Evolutionary conservation across 2,888 invertebrate genomes (phyloP), one percentile per base, ranked within the genome.

Genomic region (Athalia rosae): DNA sequence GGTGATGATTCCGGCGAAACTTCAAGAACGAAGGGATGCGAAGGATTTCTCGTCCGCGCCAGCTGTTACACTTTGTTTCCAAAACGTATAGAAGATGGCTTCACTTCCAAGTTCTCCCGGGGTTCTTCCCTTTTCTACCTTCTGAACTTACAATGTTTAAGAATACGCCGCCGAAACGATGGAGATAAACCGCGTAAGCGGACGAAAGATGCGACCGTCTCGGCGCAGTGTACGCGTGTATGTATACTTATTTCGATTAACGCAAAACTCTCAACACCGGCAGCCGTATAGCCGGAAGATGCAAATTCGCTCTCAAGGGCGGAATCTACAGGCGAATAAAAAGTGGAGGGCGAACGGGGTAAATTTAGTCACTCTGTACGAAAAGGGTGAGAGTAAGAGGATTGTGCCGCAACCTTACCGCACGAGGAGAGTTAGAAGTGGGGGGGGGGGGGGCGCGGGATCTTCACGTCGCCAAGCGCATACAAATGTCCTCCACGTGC

Each of bases 21-120:
- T 76, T 41, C 53, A 62, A 78, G 67, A 61, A 59, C 71, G 79
- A 71, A 74, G 69, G 78, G 63, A 64, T 53, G 53, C 66, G 66
- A 77, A 59, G 62, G 62, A 73, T 80, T 76, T 81, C 82, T 74
- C 83, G 83, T 83, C 82, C 80, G 76, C 80, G 77, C 81, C 85
- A 84, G 84, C 84, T 84, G 84, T 84, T 84, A 80, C 84, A 77
- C 61, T 77, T 77, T 77, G 63, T 74, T 74, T 61, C 61, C 61
- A 62, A 74, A 62, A 74, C 74, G 48, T 41, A n/a, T n/a, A 61
- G 74, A 61, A 74, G 61, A 61, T 74, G 59, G 74, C 61, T 74
- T 74, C 74, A 47, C 74, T 74, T 48, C 74, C 13, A 74, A 61
- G 61, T 74, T 74, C 59, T 45, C 61, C 8, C 9, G 61, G 41